These are phyloP conservation scores for Orchesella cincta DNA, from an alignment of 1,140 invertebrate genomes.

Conservation along the genomic window DNA sequence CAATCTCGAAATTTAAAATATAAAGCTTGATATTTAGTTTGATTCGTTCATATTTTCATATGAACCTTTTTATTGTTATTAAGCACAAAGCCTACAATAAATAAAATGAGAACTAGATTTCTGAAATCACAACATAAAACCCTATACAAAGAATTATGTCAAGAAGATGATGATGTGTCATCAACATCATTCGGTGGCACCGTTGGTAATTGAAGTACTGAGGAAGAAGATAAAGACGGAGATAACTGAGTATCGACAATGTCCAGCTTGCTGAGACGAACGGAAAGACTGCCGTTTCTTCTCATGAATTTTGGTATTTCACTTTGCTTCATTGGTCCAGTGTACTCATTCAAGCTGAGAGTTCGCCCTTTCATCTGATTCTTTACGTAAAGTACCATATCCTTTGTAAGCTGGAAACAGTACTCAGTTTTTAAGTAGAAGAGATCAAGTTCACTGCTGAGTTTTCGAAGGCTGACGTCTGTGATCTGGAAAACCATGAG, in stretches of 20 bases:
- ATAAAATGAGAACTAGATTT: conserved; percentile 2
- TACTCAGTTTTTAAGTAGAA: conserved; percentile 26
- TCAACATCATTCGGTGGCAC: not conserved
- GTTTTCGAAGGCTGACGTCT: not conserved
- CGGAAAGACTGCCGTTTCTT: conserved; percentile 31
- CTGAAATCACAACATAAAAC: not conserved
- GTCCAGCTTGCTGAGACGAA: conserved; percentile 30
- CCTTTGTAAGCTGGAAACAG: conserved; percentile 19
- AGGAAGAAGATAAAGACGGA: not conserved
- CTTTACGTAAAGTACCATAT: not conserved
- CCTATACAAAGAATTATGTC: not conserved
- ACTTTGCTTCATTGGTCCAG: conserved; percentile 34
- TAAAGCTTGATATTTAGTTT: no score
- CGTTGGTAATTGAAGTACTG: not conserved
- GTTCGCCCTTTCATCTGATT: not conserved
- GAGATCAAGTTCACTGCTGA: conserved; percentile 25
- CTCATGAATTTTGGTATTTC: conserved; percentile 42
- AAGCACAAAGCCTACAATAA: no score
- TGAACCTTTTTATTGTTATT: no score
- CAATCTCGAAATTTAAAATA: no score
- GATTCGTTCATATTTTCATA: no score
- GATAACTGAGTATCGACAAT: no score
- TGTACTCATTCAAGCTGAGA: conserved; percentile 19
- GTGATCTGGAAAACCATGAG: not conserved
- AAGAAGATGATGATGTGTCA: not conserved